Conservation (phyloP, 2,113 vertebrate genomes). For the Microcebus murinus region DNA sequence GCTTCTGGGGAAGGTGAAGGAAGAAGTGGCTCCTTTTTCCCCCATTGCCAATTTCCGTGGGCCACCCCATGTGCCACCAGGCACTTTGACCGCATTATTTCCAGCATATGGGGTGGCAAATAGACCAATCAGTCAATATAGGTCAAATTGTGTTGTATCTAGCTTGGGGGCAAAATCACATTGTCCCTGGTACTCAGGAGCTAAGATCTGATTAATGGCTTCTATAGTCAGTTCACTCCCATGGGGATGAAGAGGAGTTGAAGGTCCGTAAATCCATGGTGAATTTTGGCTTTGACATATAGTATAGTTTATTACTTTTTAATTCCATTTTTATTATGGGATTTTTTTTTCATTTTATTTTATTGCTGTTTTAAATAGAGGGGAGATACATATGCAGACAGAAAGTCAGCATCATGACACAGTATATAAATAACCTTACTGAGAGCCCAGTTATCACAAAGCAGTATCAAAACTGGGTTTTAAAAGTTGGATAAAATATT, state of each 20-base stretch:
- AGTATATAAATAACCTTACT: neutral
- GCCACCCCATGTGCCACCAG: neutral
- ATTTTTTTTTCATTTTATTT: neutral
- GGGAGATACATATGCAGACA: neutral
- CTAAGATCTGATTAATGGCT: slow-evolving; percentile 46
- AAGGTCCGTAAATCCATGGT: slow-evolving; percentile 13
- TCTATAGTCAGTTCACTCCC: slow-evolving; percentile 38
- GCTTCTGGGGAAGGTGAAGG: neutral
- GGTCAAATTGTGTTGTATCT: slow-evolving; percentile 29
- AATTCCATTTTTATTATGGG: neutral
- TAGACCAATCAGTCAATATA: slow-evolving; percentile 23
- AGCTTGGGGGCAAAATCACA: neutral
- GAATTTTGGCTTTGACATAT: slow-evolving; percentile 14
- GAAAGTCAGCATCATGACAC: neutral
- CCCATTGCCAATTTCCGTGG: neutral
- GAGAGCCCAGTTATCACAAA: slow-evolving; percentile 5
- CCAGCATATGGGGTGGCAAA: neutral
- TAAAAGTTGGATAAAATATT: neutral
- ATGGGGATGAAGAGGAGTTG: slow-evolving; percentile 30
- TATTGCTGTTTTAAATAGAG: neutral
- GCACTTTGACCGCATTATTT: neutral
- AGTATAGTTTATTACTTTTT: slow-evolving; percentile 39
- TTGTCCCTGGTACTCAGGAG: neutral
- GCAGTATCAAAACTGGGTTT: neutral
- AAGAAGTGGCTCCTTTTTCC: neutral